phyloP scores from a whole-genome alignment of 2,113 vertebrate genomes.

The Smithornis capensis region DNA sequence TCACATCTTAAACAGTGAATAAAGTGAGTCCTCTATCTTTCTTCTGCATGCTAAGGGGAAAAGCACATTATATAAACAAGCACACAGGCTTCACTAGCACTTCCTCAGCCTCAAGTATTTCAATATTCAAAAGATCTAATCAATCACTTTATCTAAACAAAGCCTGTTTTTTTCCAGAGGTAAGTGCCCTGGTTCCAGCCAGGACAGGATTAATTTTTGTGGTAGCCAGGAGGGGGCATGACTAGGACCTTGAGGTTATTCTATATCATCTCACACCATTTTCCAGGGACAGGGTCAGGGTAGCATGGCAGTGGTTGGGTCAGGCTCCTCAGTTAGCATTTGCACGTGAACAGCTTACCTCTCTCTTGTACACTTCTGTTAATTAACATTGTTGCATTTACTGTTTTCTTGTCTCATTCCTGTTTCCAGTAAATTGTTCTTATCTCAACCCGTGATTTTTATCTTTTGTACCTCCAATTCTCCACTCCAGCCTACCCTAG shows the following conservation, averaged over 20 bases:
- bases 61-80: background rate
- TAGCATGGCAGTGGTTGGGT: background rate
- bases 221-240: background rate
- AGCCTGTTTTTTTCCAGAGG: background rate
- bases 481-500: background rate
- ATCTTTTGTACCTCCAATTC: background rate
- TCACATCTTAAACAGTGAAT: background rate
- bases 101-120: background rate
- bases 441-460: background rate
- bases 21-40: background rate
- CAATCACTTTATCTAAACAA: background rate
- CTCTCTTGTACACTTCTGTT: background rate
- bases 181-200: background rate
- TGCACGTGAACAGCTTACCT: background rate
- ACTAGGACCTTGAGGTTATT: background rate
- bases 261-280: background rate
- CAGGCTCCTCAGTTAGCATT: background rate
- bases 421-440: background rate
- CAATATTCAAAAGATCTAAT: background rate
- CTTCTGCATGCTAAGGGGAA: background rate
- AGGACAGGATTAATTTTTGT: background rate
- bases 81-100: background rate
- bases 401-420: background rate
- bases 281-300: background rate
- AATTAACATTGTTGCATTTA: background rate